phyloP scores from a whole-genome alignment of 64 coral and sea anemone species.

The Dendrophyllia cribrosa region DNA sequence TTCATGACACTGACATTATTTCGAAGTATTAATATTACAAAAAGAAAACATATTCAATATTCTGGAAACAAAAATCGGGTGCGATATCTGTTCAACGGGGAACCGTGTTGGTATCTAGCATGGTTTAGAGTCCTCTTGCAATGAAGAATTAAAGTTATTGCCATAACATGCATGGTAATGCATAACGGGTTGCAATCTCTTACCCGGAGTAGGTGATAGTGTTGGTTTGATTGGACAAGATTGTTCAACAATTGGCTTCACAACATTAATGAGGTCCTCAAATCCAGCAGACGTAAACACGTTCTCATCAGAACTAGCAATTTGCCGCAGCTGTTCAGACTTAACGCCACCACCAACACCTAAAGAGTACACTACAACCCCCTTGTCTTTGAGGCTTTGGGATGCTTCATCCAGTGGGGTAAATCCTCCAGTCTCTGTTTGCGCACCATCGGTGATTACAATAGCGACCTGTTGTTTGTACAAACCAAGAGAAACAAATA shows the following conservation, averaged over 20 bases:
- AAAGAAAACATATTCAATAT: too few species aligned
- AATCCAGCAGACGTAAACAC: constrained; percentile 29
- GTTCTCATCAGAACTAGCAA: not conserved
- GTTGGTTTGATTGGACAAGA: not conserved
- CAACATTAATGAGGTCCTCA: not conserved
- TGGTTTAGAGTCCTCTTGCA: too few species aligned
- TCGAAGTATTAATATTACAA: too few species aligned
- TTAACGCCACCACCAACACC: constrained; percentile 46
- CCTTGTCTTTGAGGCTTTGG: constrained; percentile 17
- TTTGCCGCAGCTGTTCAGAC: not conserved
- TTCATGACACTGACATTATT: too few species aligned
- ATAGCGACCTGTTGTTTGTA: constrained; percentile 43
- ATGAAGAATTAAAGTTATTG: too few species aligned
- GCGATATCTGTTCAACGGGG: too few species aligned
- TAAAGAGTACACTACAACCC: constrained; percentile 24
- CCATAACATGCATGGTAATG: too few species aligned
- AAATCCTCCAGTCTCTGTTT: constrained; percentile 33
- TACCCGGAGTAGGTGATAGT: too few species aligned
- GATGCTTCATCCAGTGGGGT: constrained; percentile 29
- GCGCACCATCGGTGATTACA: constrained; percentile 69
- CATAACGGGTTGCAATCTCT: too few species aligned
- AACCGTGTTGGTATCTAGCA: too few species aligned
- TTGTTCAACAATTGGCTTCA: not conserved
- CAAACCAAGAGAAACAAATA: not conserved
- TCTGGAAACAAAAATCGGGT: too few species aligned